Evolutionary conservation across 2,797 vertebrate species (phyloP).

Genomic region (Delichon dasypus): DNA sequence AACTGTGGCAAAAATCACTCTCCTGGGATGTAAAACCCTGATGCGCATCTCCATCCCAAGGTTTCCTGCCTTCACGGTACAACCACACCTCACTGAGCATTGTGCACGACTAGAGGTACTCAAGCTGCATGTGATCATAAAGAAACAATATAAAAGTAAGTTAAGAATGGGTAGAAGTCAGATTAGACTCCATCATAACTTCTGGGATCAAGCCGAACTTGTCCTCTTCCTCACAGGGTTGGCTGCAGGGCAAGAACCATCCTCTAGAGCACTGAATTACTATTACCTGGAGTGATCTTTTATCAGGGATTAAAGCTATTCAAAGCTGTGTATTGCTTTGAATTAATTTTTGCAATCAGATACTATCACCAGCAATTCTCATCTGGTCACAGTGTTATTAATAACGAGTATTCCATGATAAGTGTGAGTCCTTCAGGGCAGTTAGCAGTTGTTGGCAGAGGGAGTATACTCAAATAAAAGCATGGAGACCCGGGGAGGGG

Average conservation of each 20-base stretch:
- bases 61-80: background rate
- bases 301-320: background rate
- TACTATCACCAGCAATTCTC: background rate
- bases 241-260: background rate
- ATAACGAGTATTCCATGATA: background rate
- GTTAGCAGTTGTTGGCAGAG: background rate
- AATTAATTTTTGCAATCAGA: background rate
- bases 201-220: background rate
- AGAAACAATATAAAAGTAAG: background rate
- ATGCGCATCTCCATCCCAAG: background rate
- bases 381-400: no score
- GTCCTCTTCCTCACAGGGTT: background rate
- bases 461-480: background rate
- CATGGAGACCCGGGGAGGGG: fast-evolving
- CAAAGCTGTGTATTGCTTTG: background rate
- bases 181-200: background rate
- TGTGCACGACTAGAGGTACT: background rate
- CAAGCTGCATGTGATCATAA: background rate
- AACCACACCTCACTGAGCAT: background rate
- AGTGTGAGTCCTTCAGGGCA: background rate
- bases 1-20: background rate
- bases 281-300: background rate
- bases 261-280: background rate
- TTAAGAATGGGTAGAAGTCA: background rate
- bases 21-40: background rate